phyloP scores from a whole-genome alignment of 1,140 invertebrate genomes.

The Drosophila saltans region DNA sequence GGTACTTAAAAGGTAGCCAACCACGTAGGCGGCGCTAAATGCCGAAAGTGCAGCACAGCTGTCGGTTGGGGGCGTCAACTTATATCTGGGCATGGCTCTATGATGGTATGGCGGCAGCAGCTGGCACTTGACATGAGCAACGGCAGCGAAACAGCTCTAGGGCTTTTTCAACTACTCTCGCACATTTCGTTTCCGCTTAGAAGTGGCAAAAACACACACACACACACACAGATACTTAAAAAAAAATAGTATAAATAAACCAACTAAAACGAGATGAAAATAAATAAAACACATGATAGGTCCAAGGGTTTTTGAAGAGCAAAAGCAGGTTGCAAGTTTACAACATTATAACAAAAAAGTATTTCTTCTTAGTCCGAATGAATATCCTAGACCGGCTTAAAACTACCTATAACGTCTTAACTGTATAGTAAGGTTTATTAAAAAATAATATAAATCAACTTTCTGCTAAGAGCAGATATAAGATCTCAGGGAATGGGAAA shows the following conservation, averaged over 20 bases:
- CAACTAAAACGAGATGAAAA: conserved; percentile 66
- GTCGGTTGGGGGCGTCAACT: conserved; percentile 34
- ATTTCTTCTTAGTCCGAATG: conserved; percentile 25
- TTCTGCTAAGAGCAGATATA: too few species aligned
- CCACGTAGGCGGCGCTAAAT: conserved; percentile 65
- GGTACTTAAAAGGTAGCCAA: conserved; percentile 56
- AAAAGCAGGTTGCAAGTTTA: conserved; percentile 43
- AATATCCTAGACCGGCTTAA: neutral
- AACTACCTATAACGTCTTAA: too few species aligned
- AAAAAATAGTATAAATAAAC: conserved; percentile 66
- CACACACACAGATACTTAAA: conserved; percentile 16
- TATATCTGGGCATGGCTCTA: conserved; percentile 12
- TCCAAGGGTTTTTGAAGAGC: conserved; percentile 20
- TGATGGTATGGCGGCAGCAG: conserved; percentile 46
- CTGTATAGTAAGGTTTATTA: too few species aligned
- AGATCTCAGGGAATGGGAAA: too few species aligned
- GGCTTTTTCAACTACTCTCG: conserved; percentile 73
- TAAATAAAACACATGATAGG: conserved; percentile 33
- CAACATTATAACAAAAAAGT: conserved; percentile 52
- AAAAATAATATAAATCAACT: too few species aligned
- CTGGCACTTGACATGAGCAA: conserved; percentile 78
- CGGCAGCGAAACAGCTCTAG: conserved; percentile 74
- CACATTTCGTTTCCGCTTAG: conserved; percentile 68
- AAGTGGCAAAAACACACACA: conserved; percentile 67
- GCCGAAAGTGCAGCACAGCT: conserved; percentile 67